These are phyloP conservation scores for Dermolepida albohirtum DNA, from an alignment of 2,888 invertebrate species.

Conservation along the genomic window DNA sequence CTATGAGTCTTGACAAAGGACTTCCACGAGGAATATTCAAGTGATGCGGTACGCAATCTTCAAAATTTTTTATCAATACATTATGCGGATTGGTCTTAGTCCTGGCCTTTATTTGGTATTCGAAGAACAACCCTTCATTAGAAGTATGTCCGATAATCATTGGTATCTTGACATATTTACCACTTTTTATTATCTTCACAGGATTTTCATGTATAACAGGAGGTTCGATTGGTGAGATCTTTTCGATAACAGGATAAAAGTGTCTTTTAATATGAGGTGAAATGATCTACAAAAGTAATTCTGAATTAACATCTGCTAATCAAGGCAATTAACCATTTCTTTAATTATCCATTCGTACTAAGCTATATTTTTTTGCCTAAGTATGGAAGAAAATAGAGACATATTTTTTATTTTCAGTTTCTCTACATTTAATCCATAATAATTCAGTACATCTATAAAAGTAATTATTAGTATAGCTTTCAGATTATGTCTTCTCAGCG, in stretches of 20 bases:
- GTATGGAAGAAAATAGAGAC: too few species aligned
- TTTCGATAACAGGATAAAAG: conserved; percentile 50
- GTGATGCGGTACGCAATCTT: conserved; percentile 48
- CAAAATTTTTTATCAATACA: conserved; percentile 38
- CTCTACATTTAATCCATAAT: too few species aligned
- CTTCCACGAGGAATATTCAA: conserved; percentile 53
- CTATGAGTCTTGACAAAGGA: conserved; percentile 51
- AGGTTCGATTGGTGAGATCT: conserved; percentile 45
- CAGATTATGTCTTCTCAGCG: too few species aligned
- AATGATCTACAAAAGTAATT: conserved; percentile 20
- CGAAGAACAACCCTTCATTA: conserved; percentile 60
- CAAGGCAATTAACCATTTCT: too few species aligned
- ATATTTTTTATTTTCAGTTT: too few species aligned
- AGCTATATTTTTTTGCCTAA: too few species aligned
- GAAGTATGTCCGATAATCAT: conserved; percentile 59
- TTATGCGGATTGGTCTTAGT: background rate
- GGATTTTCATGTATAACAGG: conserved; percentile 57
- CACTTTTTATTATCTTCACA: conserved; percentile 54
- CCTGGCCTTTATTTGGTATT: conserved; percentile 41
- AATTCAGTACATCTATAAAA: too few species aligned
- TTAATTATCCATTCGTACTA: too few species aligned
- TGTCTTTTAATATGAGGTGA: conserved; percentile 30
- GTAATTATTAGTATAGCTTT: too few species aligned
- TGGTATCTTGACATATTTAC: conserved; percentile 59
- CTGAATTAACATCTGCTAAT: too few species aligned